Conservation (phyloP, 2,888 invertebrate genomes). For the Eupithecia insigniata region DNA sequence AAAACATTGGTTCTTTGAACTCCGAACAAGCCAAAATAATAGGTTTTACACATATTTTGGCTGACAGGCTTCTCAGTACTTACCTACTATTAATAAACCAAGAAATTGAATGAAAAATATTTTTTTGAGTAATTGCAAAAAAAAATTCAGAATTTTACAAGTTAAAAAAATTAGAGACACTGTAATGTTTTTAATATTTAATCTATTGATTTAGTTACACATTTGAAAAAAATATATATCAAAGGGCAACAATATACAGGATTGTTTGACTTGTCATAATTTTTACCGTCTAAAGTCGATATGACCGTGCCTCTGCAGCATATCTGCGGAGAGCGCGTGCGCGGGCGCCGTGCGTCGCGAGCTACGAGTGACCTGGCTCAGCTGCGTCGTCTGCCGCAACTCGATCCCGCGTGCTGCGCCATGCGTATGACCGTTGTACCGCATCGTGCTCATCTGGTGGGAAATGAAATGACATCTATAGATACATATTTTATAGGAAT, state of each 20-base stretch:
- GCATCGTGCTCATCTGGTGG: slow-evolving; percentile 69
- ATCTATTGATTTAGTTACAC: not conserved
- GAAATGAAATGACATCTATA: not conserved
- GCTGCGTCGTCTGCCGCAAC: slow-evolving; percentile 69
- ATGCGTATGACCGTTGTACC: slow-evolving; percentile 65
- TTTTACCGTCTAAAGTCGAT: slow-evolving; percentile 67
- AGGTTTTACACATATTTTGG: no score
- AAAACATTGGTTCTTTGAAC: not conserved
- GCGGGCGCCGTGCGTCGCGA: slow-evolving; percentile 74
- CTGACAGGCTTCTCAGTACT: not conserved
- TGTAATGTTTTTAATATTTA: not conserved
- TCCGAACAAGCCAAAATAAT: not conserved
- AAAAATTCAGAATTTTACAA: not conserved
- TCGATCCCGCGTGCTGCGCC: slow-evolving; percentile 60
- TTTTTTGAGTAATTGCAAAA: not conserved
- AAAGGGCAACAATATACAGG: not conserved
- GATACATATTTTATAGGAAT: no score
- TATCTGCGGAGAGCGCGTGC: slow-evolving; percentile 71
- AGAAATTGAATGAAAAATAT: not conserved
- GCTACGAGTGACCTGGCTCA: slow-evolving; percentile 74
- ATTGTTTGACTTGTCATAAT: not conserved
- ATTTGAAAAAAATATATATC: not conserved
- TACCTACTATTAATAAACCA: no score
- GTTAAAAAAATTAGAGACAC: not conserved
- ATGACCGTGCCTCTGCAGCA: slow-evolving; percentile 76